Evolutionary conservation across 2,888 invertebrate species (phyloP), one percentile per base, ranked within the genome.

Genomic region (Tridacna crocea): DNA sequence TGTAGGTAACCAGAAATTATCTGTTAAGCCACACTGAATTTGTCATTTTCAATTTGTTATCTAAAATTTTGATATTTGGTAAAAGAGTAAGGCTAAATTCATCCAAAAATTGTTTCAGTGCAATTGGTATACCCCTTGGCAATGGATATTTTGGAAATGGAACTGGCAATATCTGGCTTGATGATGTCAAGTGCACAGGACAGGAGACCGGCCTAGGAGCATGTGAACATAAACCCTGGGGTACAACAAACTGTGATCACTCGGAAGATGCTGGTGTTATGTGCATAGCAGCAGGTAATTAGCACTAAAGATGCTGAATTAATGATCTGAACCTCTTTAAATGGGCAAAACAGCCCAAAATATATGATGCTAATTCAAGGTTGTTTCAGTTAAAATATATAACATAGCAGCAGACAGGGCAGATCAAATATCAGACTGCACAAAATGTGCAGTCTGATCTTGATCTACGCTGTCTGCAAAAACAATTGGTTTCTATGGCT

Each of bases 111-210:
- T 58, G n/a, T 79, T 83, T 24, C 84, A 90, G 90, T 72, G 46
- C 77, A 0, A 73, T 77, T 11, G 89, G 84, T 6, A 82, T 91
- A n/a, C 90, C 91, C 15, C 48, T 91, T 17, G 78, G 80, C 15
- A 81, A 80, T 51, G 86, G 85, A n/a, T 88, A 79, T 51, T 91
- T 85, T 82, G 87, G 89, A 11, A 79, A 81, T 72, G 90, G 89
- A 12, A 87, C 87, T 22, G 88, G 88, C 4, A 77, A 81, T 3
- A 90, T 91, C 24, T 88, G 85, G 88, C 73, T 91, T 48, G 91
- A 91, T 83, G 90, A 91, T 79, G 90, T 91, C 1, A 80, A 82
- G 51, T 91, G 91, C 80, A 79, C 77, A 0, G 91, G 91, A 26
- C 79, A 63, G 17, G 91, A 91, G 72, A 68, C 80, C 3, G 87